Evolutionary conservation across 2,113 vertebrate species (phyloP), one percentile per base, ranked within the genome.

Genomic region (Pollachius pollachius): DNA sequence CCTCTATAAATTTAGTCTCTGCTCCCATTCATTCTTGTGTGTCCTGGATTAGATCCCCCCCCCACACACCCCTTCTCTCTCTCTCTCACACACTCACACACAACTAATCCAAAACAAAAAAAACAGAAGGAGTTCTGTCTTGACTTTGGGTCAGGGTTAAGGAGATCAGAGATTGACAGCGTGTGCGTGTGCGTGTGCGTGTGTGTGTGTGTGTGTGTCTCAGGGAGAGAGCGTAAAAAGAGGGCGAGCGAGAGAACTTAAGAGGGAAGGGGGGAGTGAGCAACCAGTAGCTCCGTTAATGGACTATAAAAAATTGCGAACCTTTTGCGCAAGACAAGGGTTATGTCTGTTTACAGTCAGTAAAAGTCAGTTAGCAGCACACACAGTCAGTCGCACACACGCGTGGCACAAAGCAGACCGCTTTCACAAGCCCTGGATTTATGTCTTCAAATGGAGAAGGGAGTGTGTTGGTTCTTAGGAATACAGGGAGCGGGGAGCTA

Each of bases 1-100:
- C 96, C 95, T 96, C 94, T 95, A 92, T 94, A 93, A 96, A 95
- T 95, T 77, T 92, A 93, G 92, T 74, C 91, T 88, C 73, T 86
- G 67, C 92, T 92, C 91, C 89, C 89, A 92, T 96, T 95, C 92
- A 92, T 93, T 93, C 92, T 81, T 79, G 85, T 70, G 85, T 88
- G 92, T 82, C 90, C 95, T 95, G 95, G 92, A 88, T 92, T 94
- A 88, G 95, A 92, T 97, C 95, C 95, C 85, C 62, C 65, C 66
- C 67, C 67, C 30, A 6, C 30, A 30, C 30, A 54, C 52, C 52
- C 52, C 52, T 16, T 13, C 54, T 13, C 15, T 13, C 54, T 57
- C 2, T n/a, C 3, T 4, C 54, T 7, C 54, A n/a, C 54, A 57
- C 17, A 1, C 54, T 1, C 54, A 4, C 17, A 3, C 15, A 3